These are phyloP conservation scores for Epinotia demarniana DNA, from an alignment of 2,888 invertebrate species.

Conservation along the genomic window DNA sequence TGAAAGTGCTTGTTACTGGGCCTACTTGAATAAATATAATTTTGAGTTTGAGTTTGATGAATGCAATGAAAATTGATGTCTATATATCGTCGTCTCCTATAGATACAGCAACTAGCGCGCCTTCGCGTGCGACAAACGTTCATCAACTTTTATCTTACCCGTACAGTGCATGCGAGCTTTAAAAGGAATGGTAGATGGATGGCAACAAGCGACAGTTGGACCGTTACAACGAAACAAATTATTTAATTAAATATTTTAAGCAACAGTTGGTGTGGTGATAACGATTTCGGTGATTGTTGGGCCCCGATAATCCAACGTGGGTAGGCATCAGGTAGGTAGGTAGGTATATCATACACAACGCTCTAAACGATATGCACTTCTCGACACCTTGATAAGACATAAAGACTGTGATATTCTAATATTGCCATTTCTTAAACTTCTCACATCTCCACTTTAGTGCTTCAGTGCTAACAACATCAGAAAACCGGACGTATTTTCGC, in stretches of 20 bases:
- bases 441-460: background rate
- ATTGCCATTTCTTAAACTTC: background rate
- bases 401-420: background rate
- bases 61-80: too few relatives aligned
- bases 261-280: too few relatives aligned
- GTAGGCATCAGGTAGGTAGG: too few relatives aligned
- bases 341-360: too few relatives aligned
- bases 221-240: too few relatives aligned
- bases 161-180: background rate
- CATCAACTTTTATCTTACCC: background rate
- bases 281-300: background rate
- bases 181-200: background rate
- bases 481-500: conserved; percentile 14
- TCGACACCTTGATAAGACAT: background rate
- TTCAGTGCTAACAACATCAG: background rate
- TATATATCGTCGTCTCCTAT: background rate
- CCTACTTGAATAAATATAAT: too few relatives aligned
- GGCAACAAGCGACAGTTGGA: background rate
- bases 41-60: too few relatives aligned
- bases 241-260: too few relatives aligned
- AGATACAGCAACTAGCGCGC: background rate
- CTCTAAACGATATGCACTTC: background rate
- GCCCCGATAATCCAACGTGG: background rate
- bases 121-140: background rate
- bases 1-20: too few relatives aligned